Evolutionary conservation across 2,113 vertebrate species (phyloP), one percentile per base, ranked within the genome.

Genomic region (Rhabdornis inornatus): DNA sequence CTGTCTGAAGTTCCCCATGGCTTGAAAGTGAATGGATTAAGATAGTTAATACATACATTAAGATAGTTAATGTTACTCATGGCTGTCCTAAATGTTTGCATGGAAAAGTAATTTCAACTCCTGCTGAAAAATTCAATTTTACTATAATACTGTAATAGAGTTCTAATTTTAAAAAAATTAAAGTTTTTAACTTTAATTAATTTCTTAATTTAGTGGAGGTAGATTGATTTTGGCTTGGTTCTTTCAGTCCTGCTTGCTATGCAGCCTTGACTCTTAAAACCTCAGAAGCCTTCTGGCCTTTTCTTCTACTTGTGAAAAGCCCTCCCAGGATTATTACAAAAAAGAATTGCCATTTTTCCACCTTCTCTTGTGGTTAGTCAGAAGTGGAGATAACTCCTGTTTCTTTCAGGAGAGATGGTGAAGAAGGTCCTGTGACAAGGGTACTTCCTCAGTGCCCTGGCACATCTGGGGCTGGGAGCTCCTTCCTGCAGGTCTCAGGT

Each of bases 31-130:
- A 83, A 40, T 13, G 10, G 14, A 30, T 66, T 78, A n/a, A n/a
- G n/a, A n/a, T n/a, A n/a, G n/a, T n/a, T n/a, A n/a, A n/a, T n/a
- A 39, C 2, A 1, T 53, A 17, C 5, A 27, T 25, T 60, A 31
- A 68, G 31, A 21, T 44, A 68, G 42, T 47, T 78, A 78, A 52
- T 19, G 2, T 59, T 65, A 55, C 18, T 88, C 7, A 5, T 37
- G 13, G 9, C 15, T 74, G 14, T 40, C n/a, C 8, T 63, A 74
- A 93, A 71, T 49, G 15, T 78, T 94, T 87, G 75, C 13, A 37
- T 2, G 25, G 44, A 44, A 92, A 90, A 92, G 7, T 47, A 39
- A 59, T 83, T 89, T 84, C 49, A 71, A 6, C 6, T 87, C 79
- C 31, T 35, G 15, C 14, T 69, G 44, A 50, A 55, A 92, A 81